phyloP scores from a whole-genome alignment of 1,140 invertebrate genomes.

The Batillaria attramentaria region DNA sequence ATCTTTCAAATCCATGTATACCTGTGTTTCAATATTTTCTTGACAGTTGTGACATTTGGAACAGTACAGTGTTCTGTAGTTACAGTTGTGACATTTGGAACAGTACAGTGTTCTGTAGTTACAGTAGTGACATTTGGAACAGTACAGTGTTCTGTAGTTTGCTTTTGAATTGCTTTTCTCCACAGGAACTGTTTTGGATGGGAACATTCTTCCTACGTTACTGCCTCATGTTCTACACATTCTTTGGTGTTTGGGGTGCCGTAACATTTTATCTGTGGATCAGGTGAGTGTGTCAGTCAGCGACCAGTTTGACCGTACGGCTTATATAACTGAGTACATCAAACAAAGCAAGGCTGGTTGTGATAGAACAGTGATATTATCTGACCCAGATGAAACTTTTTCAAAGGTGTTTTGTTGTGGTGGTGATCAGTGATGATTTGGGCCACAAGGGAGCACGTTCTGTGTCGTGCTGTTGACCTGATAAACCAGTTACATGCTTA shows the following conservation, averaged over 20 bases:
- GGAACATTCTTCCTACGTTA: conserved; percentile 62
- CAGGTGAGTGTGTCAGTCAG: conserved; percentile 48
- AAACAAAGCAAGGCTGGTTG: too few species aligned
- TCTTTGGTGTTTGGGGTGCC: conserved; percentile 58
- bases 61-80: neutral
- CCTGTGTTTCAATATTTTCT: neutral
- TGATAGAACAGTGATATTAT: too few species aligned
- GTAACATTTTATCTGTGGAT: conserved; percentile 64
- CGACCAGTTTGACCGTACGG: too few species aligned
- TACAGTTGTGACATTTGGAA: neutral
- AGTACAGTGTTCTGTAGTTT: neutral
- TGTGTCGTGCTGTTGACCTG: too few species aligned
- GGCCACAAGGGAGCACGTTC: too few species aligned
- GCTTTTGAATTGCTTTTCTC: conserved; percentile 18
- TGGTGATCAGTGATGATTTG: neutral
- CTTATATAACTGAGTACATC: too few species aligned
- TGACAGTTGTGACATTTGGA: neutral
- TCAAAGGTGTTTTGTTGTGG: neutral
- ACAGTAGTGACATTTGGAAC: neutral
- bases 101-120: neutral
- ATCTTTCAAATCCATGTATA: neutral
- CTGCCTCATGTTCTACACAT: conserved; percentile 54
- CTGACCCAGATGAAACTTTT: too few species aligned
- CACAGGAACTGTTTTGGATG: conserved; percentile 65
- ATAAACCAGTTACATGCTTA: too few species aligned